phyloP scores from a whole-genome alignment of 2,797 vertebrate species.

The Selene dorsalis region DNA sequence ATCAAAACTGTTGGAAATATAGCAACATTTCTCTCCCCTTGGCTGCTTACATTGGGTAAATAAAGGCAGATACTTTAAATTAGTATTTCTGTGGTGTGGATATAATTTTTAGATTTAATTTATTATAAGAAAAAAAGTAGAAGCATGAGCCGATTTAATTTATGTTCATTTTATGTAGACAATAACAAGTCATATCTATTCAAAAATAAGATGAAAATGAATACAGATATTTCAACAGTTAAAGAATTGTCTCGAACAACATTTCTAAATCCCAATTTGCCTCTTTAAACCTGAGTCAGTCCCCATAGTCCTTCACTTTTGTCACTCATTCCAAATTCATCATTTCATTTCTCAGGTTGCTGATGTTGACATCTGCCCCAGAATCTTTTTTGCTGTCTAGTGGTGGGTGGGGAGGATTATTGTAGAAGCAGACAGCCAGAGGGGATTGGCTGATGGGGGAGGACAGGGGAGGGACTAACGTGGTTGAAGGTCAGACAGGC shows the following conservation, averaged over 20 bases:
- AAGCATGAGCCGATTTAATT: background rate
- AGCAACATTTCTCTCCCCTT: background rate
- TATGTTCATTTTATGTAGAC: background rate
- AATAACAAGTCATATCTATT: background rate
- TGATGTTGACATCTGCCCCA: constrained; percentile 59
- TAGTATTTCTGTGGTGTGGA: background rate
- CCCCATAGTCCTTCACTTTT: background rate
- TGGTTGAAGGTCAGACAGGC: constrained; percentile 77
- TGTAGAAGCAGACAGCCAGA: constrained; percentile 57
- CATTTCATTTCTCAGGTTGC: constrained; percentile 45
- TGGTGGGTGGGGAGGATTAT: constrained; percentile 45
- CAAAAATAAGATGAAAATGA: background rate
- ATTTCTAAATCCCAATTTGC: background rate
- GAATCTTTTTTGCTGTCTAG: constrained; percentile 13
- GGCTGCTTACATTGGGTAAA: background rate
- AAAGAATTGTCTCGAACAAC: background rate
- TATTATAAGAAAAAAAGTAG: background rate
- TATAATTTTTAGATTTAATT: background rate
- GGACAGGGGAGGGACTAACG: constrained; percentile 64
- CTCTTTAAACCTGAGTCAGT: background rate
- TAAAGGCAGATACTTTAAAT: background rate
- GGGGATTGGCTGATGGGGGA: constrained; percentile 61
- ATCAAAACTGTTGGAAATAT: background rate
- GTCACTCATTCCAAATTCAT: constrained; percentile 29
- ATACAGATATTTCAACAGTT: background rate